These are phyloP conservation scores for Gouania willdenowi DNA, from an alignment of 2,797 vertebrate genomes.

Conservation along the genomic window DNA sequence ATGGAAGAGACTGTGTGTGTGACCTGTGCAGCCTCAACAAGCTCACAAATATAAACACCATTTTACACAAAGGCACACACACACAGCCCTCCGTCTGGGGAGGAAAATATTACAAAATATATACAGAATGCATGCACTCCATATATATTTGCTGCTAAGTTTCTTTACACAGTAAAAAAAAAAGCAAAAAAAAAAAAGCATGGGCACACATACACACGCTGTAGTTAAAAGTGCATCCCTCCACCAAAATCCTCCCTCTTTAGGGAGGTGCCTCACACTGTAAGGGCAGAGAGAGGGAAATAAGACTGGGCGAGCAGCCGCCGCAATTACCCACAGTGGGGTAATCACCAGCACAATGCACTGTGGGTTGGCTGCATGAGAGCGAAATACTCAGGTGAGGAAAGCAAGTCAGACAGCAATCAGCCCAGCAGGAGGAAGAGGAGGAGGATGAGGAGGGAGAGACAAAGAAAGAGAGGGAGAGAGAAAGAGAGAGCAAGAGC, in stretches of 20 bases:
- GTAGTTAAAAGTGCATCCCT: constrained; percentile 15
- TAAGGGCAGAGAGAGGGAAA: constrained; percentile 40
- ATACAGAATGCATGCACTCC: neutral
- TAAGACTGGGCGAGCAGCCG: constrained; percentile 78
- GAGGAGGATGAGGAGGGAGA: constrained; percentile 23
- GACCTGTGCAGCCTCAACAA: constrained; percentile 21
- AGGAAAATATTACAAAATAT: neutral
- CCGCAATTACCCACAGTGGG: constrained; percentile 89
- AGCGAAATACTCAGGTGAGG: constrained; percentile 88
- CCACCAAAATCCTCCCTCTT: constrained; percentile 10
- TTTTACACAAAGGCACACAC: no score
- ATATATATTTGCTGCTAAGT: neutral
- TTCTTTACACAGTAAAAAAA: no score
- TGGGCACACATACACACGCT: constrained; percentile 1
- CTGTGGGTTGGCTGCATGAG: constrained; percentile 73
- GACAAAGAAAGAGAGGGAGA: constrained; percentile 40
- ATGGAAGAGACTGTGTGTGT: constrained; percentile 31
- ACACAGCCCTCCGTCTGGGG: no score
- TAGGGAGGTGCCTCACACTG: constrained; percentile 31
- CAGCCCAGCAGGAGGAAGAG: constrained; percentile 71
- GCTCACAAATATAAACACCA: constrained; percentile 15
- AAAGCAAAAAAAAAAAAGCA: no score
- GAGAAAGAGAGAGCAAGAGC: constrained; percentile 61
- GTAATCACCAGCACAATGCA: constrained; percentile 90
- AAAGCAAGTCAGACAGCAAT: constrained; percentile 88